Conservation (phyloP, 1,140 invertebrate genomes). For the Uloborus diversus region DNA sequence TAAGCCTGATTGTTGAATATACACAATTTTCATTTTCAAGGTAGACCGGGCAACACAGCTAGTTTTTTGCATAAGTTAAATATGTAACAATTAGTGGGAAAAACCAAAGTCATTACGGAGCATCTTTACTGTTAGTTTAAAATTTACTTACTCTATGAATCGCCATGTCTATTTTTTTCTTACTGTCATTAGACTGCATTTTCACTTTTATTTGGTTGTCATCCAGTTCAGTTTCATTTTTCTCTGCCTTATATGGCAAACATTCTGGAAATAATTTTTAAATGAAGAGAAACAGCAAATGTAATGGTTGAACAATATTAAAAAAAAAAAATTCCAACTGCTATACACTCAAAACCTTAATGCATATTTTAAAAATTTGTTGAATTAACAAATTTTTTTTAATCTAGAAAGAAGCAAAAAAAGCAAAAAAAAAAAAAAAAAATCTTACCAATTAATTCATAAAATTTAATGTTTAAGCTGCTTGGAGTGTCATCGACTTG, state of each 20-base stretch:
- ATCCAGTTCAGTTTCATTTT: background rate
- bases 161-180: conserved; percentile 11
- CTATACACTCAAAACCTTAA: background rate
- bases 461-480: conserved; percentile 2
- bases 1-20: no score
- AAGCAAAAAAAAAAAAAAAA: no score
- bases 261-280: background rate
- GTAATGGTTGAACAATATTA: background rate
- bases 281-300: background rate
- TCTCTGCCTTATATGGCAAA: no score
- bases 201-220: background rate
- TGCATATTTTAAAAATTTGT: background rate
- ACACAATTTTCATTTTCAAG: no score
- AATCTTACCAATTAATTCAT: conserved; percentile 11
- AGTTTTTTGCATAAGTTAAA: no score
- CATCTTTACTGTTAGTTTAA: background rate
- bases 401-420: background rate
- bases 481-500: background rate
- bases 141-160: background rate
- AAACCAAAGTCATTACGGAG: no score
- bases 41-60: no score
- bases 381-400: background rate
- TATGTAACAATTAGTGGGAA: no score
- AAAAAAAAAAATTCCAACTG: background rate
- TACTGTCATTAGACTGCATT: conserved; percentile 10